Percentiles rank a stretch among this genome's conserved stretches.
Conservation (phyloP, 2,113 vertebrate species). For the Nannobrachium achirus region DNA sequence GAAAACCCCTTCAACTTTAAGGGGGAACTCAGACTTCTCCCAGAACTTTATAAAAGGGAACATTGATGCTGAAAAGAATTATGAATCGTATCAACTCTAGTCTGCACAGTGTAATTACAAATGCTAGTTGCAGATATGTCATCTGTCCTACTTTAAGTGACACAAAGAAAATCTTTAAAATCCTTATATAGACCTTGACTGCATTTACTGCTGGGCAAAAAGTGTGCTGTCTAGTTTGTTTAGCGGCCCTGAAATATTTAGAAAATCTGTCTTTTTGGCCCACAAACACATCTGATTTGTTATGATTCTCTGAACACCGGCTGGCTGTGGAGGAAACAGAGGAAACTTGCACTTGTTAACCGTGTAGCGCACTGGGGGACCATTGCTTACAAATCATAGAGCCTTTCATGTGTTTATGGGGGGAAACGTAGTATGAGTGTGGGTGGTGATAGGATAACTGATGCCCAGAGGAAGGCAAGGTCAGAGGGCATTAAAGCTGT, state of each 20-base stretch:
- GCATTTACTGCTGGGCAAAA: slow-evolving; percentile 34
- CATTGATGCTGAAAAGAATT: slow-evolving; percentile 14
- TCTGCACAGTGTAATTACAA: slow-evolving; percentile 15
- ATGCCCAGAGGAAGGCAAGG: slow-evolving; percentile 55
- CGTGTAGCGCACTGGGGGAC: neutral
- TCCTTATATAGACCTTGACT: slow-evolving; percentile 46
- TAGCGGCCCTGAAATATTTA: slow-evolving; percentile 73
- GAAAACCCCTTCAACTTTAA: slow-evolving; percentile 31
- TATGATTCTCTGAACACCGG: slow-evolving; percentile 58
- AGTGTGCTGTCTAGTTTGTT: slow-evolving; percentile 61
- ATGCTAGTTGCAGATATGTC: slow-evolving; percentile 39
- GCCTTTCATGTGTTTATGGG: slow-evolving; percentile 32
- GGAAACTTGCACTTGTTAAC: slow-evolving; percentile 34
- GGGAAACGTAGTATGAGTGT: slow-evolving; percentile 28
- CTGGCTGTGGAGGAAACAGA: slow-evolving; percentile 25
- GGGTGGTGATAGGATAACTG: slow-evolving; percentile 39
- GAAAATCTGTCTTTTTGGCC: slow-evolving; percentile 65
- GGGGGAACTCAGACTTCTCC: slow-evolving; percentile 3
- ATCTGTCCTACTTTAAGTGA: slow-evolving; percentile 38
- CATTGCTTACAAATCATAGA: neutral
- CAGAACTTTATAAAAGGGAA: neutral
- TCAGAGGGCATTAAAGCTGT: slow-evolving; percentile 46
- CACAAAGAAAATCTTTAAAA: slow-evolving; percentile 16
- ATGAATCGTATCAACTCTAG: slow-evolving; percentile 32
- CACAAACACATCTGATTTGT: slow-evolving; percentile 73